Conservation (phyloP, 2,888 invertebrate genomes). For the Rapana venosa region DNA sequence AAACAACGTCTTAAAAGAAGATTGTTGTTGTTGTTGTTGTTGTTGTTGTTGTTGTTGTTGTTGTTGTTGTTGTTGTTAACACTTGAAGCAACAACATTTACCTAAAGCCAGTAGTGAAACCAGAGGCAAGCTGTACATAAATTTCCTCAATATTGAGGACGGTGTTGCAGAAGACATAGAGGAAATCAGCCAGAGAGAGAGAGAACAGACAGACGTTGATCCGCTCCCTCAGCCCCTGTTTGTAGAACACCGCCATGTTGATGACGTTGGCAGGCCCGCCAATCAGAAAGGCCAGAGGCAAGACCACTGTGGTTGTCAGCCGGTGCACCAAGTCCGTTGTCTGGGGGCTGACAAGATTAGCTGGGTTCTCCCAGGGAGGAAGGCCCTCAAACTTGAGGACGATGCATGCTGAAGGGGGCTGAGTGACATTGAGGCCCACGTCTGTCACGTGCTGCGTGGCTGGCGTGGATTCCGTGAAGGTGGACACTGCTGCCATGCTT, state of each 20-base stretch:
- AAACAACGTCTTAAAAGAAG: too few relatives aligned
- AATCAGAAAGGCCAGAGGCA: slow-evolving; percentile 10
- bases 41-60: too few relatives aligned
- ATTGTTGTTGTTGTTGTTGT: too few relatives aligned
- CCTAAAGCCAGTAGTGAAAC: too few relatives aligned
- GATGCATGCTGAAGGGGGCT: not conserved
- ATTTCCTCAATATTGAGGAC: not conserved
- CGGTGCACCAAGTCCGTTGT: not conserved
- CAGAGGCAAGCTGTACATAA: slow-evolving; percentile 4
- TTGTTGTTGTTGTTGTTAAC: too few relatives aligned
- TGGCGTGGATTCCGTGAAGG: too few relatives aligned
- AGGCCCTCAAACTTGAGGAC: not conserved
- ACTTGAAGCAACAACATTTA: too few relatives aligned
- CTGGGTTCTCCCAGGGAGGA: slow-evolving; percentile 15
- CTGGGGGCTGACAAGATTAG: not conserved
- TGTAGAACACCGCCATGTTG: slow-evolving; percentile 35
- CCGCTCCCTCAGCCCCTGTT: slow-evolving; percentile 28
- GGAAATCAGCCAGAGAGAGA: not conserved
- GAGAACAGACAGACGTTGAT: slow-evolving; percentile 32
- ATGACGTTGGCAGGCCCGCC: slow-evolving; percentile 29
- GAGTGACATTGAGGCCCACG: not conserved
- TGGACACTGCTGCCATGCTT: too few relatives aligned
- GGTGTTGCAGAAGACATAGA: slow-evolving; percentile 10
- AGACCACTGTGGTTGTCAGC: not conserved
- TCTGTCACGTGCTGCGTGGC: too few relatives aligned